Conservation (phyloP, 1,140 invertebrate genomes). For the Microvelia longipes region DNA sequence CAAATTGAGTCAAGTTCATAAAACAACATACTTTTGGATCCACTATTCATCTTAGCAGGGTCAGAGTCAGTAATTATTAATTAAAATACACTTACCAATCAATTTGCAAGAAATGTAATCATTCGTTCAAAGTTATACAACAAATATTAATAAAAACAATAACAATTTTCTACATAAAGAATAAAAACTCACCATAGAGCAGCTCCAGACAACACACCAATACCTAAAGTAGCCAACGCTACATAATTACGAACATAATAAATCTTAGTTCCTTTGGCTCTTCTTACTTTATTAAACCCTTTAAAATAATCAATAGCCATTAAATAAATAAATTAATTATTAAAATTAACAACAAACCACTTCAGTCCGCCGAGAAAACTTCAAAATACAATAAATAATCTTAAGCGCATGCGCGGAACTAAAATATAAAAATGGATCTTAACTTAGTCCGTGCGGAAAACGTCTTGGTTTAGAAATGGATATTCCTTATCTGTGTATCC, state of each 20-base stretch:
- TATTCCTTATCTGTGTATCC: no score
- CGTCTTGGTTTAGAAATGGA: no score
- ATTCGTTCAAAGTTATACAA: no score
- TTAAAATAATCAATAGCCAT: not conserved
- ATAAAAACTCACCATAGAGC: not conserved
- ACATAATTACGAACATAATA: not conserved
- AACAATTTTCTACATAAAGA: no score
- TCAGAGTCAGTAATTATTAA: not conserved
- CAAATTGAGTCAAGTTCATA: not conserved
- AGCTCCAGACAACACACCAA: not conserved
- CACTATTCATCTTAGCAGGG: not conserved
- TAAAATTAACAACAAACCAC: no score
- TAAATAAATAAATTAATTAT: no score
- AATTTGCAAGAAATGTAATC: not conserved
- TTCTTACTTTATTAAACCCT: not conserved
- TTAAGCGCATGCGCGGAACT: no score
- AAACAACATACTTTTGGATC: not conserved
- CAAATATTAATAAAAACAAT: no score
- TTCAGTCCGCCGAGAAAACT: no score
- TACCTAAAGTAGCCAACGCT: not conserved
- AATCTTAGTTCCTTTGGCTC: not conserved
- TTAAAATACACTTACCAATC: not conserved
- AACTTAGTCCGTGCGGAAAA: no score
- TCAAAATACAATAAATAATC: no score
- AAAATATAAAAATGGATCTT: no score